Conservation (phyloP, 2,797 vertebrate genomes). For the Euphonia xanthogaster region DNA sequence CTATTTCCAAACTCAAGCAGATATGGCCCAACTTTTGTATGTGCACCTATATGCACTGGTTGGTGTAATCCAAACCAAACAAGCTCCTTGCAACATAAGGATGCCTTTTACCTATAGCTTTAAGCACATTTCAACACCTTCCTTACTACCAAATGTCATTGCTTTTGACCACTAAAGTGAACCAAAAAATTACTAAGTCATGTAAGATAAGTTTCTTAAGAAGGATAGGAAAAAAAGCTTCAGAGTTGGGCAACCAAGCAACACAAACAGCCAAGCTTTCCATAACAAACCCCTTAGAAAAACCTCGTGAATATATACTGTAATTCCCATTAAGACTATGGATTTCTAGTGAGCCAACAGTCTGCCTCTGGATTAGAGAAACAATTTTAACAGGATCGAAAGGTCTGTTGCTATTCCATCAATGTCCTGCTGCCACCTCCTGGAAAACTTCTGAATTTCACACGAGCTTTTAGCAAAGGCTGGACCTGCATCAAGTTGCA, state of each 20-base stretch:
- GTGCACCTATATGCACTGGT: neutral
- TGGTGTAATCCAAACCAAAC: neutral
- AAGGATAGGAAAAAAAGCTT: neutral
- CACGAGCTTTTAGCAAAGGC: neutral
- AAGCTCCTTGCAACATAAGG: neutral
- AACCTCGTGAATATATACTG: neutral
- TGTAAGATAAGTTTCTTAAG: neutral
- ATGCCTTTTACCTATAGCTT: neutral
- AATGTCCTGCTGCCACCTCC: slow-evolving; percentile 74
- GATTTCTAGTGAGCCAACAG: neutral
- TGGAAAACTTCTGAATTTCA: slow-evolving; percentile 30
- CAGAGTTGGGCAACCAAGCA: neutral
- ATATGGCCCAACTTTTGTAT: neutral
- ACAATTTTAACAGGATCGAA: neutral
- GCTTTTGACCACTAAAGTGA: neutral
- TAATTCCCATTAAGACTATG: neutral
- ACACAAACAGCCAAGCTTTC: neutral
- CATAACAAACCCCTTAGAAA: neutral
- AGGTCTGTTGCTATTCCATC: neutral
- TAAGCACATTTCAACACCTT: neutral
- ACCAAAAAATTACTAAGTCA: neutral
- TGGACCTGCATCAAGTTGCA: accelerated
- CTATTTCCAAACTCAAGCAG: neutral
- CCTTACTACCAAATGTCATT: neutral
- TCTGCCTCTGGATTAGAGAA: neutral